Conservation (phyloP, 2,113 vertebrate species). For the Neolamprologus cancellatus region DNA sequence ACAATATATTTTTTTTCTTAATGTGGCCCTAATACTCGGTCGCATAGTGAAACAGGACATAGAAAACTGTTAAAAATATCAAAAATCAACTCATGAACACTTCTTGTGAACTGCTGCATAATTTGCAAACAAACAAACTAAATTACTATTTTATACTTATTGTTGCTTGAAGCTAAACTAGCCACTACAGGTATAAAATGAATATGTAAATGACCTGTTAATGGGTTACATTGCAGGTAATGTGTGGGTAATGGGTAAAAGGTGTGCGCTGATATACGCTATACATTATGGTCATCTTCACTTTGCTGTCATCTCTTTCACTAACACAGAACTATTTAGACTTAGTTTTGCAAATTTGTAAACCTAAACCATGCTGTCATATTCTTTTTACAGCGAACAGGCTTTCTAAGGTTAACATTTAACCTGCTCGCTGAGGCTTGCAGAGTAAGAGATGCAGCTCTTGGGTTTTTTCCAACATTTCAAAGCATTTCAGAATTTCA, state of each 20-base stretch:
- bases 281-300: not conserved
- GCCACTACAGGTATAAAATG: not conserved
- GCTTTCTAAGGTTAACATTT: not conserved
- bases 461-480: not conserved
- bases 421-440: not conserved
- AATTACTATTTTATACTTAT: not conserved
- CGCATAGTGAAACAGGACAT: not conserved
- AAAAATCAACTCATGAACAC: not conserved
- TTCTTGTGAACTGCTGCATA: not conserved
- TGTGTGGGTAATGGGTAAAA: not conserved
- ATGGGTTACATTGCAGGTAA: not conserved
- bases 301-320: not conserved
- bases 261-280: not conserved
- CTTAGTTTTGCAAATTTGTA: not conserved
- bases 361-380: not conserved
- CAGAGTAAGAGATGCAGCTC: not conserved
- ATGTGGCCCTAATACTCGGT: not conserved
- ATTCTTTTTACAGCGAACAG: accelerated
- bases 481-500: not conserved
- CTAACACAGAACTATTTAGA: not conserved
- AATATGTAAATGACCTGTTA: not conserved
- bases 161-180: not conserved
- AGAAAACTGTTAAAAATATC: not conserved
- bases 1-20: not conserved
- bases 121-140: not conserved